Base-by-base conservation (phyloP, 1,140 invertebrate species). In the Lordiphosa mommai region DNA sequence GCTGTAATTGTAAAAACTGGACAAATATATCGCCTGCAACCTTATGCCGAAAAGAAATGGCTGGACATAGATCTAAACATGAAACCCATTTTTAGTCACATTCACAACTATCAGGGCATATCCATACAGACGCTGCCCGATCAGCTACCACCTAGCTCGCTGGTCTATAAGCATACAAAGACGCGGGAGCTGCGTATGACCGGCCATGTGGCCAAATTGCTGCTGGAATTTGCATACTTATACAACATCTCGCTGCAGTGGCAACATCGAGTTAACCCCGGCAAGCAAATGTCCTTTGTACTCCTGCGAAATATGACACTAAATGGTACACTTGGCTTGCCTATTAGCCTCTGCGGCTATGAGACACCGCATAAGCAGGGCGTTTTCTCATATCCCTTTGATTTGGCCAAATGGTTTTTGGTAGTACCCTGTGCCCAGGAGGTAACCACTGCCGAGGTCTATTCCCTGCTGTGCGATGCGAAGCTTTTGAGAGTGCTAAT, bases 271-370 rank as follows among this genome's bases (percentile, higher is more conserved):
- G 36, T 71, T 4, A 7, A 30, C 0, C 8, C 34, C 3, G 70
- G 52, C 0, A 38, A 80, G 9, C 17, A n/a, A 0, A 27, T 82
- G 2, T 59, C 58, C 0, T 13, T 70, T 0, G 34, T 74, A 1
- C 3, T 44, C 0, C 34, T 80, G 4, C 44, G 76, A 0, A 80
- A 80, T 12, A 32, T 80, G 76, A 80, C 74, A 7, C 34, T 66
- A 3, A 74, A 80, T 34, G 60, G 57, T 3, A 71, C 57, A 1
- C 36, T 80, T 0, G 30, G 43, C 10, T 10, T 80, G 20, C 52
- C 74, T 20, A 74, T 80, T 0, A 66, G 76, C 2, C 34, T 80
- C 7, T 66, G 70, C 14, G 60, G 65, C 38, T 80, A 13, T 10
- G 70, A 74, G 16, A 0, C 1, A 1, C 3, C 43, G 14, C 63